These are phyloP conservation scores for Poecilus cupreus DNA, from an alignment of 2,888 invertebrate genomes.

Conservation along the genomic window DNA sequence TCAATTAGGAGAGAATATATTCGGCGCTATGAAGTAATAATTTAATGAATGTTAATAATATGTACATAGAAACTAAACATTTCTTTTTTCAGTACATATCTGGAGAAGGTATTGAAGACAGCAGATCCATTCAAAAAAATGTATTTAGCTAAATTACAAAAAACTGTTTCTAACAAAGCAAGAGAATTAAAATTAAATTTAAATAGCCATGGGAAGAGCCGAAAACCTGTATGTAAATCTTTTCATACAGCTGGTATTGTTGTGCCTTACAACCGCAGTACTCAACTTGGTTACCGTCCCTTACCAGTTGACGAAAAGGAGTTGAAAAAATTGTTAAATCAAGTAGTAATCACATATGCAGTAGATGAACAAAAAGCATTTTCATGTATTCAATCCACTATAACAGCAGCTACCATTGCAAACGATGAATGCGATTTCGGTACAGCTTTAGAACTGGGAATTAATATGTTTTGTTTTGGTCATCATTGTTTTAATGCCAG, in stretches of 20 bases:
- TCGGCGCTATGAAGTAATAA: conserved; percentile 85
- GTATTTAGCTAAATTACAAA: conserved; percentile 77
- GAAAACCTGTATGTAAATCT: conserved; percentile 80
- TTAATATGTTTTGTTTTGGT: conserved; percentile 89
- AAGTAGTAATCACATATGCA: conserved; percentile 78
- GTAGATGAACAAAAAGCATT: conserved; percentile 78
- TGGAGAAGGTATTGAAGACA: conserved; percentile 76
- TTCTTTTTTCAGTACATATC: conserved; percentile 72
- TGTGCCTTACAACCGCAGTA: conserved; percentile 88
- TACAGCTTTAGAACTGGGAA: conserved; percentile 91
- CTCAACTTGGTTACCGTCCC: conserved; percentile 89
- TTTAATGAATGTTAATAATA: conserved; percentile 32
- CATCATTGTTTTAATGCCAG: conserved; percentile 80
- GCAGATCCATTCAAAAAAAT: conserved; percentile 79
- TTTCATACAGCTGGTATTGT: conserved; percentile 90
- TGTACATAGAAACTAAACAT: conserved; percentile 24
- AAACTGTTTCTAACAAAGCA: conserved; percentile 79
- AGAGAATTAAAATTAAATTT: conserved; percentile 77
- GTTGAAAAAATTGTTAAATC: conserved; percentile 81
- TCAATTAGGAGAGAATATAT: conserved; percentile 85
- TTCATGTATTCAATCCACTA: conserved; percentile 85
- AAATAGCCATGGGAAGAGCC: conserved; percentile 79
- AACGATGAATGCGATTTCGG: conserved; percentile 97
- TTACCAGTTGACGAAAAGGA: conserved; percentile 69
- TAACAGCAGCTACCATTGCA: conserved; percentile 90